Base-by-base conservation (phyloP, 2,113 vertebrate genomes). In the Menura novaehollandiae region DNA sequence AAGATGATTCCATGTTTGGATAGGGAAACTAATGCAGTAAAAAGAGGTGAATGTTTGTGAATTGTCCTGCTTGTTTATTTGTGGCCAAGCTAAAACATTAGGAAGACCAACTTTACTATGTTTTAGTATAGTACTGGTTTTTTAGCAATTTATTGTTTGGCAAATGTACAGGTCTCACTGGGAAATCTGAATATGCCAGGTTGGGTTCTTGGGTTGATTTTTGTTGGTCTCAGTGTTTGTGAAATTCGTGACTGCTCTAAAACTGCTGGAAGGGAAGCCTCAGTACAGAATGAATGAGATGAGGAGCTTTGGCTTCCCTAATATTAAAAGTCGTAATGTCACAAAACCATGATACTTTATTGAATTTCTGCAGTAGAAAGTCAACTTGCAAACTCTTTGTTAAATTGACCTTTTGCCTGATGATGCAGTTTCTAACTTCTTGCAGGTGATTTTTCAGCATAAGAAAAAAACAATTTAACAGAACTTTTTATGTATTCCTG, bases 271-370 rank as follows among this genome's bases (percentile, higher is more conserved):
- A 14, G 51, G 44, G 64, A 39, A 22, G 8, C 30, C 44, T 74
- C 18, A 13, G 1, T 26, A 16, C 5, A 4, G 47, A 58, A 55
- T 59, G 82, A 78, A 72, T 73, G 64, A 77, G 19, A 26, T 28
- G 37, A 83, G 60, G 23, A 75, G 20, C 41, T 69, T 39, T 84
- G 86, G 26, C 53, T 92, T 85, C 22, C 41, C 17, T 56, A 11
- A 10, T 56, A 28, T 7, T 46, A 49, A 83, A 79, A 83, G 21
- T 19, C 30, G 9, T 8, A n/a, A 16, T 39, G 15, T 75, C 37
- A 53, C 28, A 62, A 62, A 64, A 76, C 0, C 1, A 2, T 3
- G 15, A 8, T 68, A 2, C 7, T n/a, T 68, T 44, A 7, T 89
- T 52, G 28, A 5, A 23, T 69, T 95, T 83, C 37, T 41, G 0